Percentiles rank a stretch among this genome's conserved stretches.
Conservation (phyloP, 1,140 invertebrate species). For the Nautilus pompilius region DNA sequence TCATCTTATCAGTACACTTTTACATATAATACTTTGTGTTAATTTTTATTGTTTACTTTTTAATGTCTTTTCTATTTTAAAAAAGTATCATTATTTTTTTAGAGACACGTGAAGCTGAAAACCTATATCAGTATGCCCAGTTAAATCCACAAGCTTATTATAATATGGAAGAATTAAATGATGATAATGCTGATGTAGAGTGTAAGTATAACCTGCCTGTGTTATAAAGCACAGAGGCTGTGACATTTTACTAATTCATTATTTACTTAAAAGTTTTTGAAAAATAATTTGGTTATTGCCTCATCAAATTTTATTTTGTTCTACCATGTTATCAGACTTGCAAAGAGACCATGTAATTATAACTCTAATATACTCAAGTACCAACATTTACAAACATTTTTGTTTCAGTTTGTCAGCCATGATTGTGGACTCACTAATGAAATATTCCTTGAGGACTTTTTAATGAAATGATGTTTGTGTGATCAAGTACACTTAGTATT, state of each 20-base stretch:
- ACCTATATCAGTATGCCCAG: constrained; percentile 36
- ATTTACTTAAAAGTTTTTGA: background rate
- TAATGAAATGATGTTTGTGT: too few species aligned
- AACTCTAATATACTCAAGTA: too few species aligned
- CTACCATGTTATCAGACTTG: too few species aligned
- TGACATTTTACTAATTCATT: background rate
- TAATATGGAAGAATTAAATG: constrained; percentile 2
- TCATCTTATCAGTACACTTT: too few species aligned
- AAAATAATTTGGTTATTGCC: background rate
- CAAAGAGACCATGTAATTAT: too few species aligned
- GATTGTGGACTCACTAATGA: too few species aligned
- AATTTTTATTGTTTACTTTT: background rate
- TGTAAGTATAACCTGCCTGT: constrained; percentile 14
- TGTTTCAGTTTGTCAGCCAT: too few species aligned
- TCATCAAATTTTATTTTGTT: background rate
- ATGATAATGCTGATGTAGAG: constrained; percentile 10
- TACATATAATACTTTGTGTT: background rate
- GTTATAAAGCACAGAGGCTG: background rate
- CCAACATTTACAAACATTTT: too few species aligned
- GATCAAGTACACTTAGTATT: too few species aligned
- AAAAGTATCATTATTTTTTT: constrained; percentile 1
- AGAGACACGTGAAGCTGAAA: constrained; percentile 43
- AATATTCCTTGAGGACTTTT: too few species aligned
- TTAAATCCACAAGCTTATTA: constrained; percentile 21
- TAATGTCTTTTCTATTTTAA: background rate